Base-by-base conservation (phyloP, 1,140 invertebrate species). In the Trichonephila clavipes region DNA sequence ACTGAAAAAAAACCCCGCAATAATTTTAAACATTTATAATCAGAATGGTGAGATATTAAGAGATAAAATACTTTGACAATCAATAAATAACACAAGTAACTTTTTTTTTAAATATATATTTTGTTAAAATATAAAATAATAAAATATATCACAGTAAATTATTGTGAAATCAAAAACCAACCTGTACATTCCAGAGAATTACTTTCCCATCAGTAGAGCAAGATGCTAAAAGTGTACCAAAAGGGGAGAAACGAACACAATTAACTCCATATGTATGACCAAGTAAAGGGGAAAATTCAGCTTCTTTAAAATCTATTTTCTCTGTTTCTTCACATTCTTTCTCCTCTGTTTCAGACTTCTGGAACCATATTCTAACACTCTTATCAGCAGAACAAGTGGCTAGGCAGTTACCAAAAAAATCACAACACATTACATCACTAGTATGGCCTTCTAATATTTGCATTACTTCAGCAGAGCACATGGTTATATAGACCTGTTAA, bases 151-250 rank as follows among this genome's bases (percentile, higher is more conserved):
- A 51, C 51, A 51, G 51, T 10, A 51, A 81, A 10, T 81, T 77
- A 34, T 94, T 61, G 40, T 21, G 16, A 85, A n/a, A 90, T 82
- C 28, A 61, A 12, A n/a, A 21, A 85, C n/a, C 24, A n/a, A 96
- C 97, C 95, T 96, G 95, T 24, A 96, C 95, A 95, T 97, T 97
- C 97, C 97, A 98, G 12, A 98, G 95, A 82, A 97, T 96, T 8
- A 97, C 97, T 86, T 96, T 97, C 6, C 97, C 97, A 95, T 98
- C 97, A 28, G 97, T 97, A 24, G 97, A 98, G 40, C 97, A 96
- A 8, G 97, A 97, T 2, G 97, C 97, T 24, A 98, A 95, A 95
- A 97, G 96, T 2, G 97, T 97, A 44, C 97, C 97, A 95, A 97
- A 97, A 12, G 97, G 97, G 21, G 97, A 97, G 94, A 98, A 97